Evolutionary conservation across 1,140 invertebrate species (phyloP).

Genomic region (Linepithema humile): DNA sequence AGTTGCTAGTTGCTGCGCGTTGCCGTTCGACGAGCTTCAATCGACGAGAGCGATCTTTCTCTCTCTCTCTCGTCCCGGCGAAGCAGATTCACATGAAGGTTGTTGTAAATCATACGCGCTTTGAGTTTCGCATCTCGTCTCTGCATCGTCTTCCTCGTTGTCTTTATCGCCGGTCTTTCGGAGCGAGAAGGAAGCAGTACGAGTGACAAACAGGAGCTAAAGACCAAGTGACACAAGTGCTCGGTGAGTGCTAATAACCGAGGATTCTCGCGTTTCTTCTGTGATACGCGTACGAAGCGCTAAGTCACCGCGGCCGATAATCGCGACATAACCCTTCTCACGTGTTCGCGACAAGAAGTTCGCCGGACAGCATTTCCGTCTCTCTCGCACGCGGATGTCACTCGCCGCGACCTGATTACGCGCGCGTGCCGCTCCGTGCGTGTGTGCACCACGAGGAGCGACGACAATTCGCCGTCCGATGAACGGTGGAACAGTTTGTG

Average conservation of each 20-base stretch:
- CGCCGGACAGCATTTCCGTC: not conserved
- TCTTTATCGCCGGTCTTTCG: not conserved
- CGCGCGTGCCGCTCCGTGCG: conserved; percentile 36
- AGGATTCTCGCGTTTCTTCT: not conserved
- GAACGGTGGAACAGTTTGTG: conserved; percentile 36
- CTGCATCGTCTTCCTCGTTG: not conserved
- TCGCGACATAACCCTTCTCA: not conserved
- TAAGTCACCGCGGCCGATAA: not conserved
- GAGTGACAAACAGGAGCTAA: not conserved
- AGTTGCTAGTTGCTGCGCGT: not conserved
- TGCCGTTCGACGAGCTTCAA: not conserved
- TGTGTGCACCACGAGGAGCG: conserved; percentile 12
- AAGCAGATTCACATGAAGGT: not conserved
- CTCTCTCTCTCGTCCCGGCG: not conserved
- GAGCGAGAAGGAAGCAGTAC: not conserved
- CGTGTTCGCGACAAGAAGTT: conserved; percentile 28
- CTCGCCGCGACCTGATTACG: conserved; percentile 38
- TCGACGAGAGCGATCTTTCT: too few relatives aligned
- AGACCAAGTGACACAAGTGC: conserved; percentile 3
- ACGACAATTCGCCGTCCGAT: conserved; percentile 17
- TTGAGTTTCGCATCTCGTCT: not conserved
- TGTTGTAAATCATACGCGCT: too few relatives aligned
- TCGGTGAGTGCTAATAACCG: conserved; percentile 23
- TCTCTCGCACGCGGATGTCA: conserved; percentile 13
- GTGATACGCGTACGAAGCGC: conserved; percentile 18